A percentile compares a stretch with the other conserved stretches of the same genome.
Evolutionary conservation across 2,113 vertebrate species (phyloP).

Genomic region (Panthera tigris): DNA sequence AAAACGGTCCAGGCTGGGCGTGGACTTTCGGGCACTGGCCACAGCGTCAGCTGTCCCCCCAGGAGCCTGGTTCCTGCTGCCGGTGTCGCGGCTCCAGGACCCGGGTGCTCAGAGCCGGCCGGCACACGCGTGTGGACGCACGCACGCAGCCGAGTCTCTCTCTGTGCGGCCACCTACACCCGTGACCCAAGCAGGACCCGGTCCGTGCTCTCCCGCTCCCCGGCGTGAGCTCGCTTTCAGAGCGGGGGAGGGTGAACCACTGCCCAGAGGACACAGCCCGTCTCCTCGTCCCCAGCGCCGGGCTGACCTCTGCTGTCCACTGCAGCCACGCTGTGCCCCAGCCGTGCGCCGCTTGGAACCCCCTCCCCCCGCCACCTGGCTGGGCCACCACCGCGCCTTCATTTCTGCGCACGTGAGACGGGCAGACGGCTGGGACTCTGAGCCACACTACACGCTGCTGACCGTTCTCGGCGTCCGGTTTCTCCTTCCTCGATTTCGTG

Average conservation of each 20-base stretch:
- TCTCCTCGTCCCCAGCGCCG: too few relatives aligned
- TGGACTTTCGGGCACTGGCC: neutral
- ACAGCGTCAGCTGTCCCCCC: neutral
- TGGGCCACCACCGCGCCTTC: neutral
- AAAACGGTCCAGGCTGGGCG: neutral
- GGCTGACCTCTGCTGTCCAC: too few relatives aligned
- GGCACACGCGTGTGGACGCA: rapidly evolving
- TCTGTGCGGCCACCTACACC: neutral
- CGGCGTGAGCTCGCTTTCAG: too few relatives aligned
- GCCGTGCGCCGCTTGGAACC: too few relatives aligned
- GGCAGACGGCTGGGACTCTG: rapidly evolving
- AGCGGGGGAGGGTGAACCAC: too few relatives aligned
- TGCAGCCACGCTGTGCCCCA: too few relatives aligned
- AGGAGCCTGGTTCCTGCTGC: neutral
- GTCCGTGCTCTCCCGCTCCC: too few relatives aligned
- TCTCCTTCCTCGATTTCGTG: neutral
- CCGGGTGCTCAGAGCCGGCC: neutral
- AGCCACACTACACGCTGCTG: rapidly evolving
- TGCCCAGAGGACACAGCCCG: too few relatives aligned
- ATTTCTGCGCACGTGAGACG: rapidly evolving
- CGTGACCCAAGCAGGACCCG: neutral
- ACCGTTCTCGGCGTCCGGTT: neutral
- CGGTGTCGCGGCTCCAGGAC: too few relatives aligned
- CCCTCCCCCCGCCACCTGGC: too few relatives aligned
- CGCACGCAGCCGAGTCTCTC: rapidly evolving